A percentile compares a stretch with the other conserved stretches of the same genome.
These are phyloP conservation scores for Ascidia mentula DNA, from an alignment of 23 tunicate species.

Conservation along the genomic window DNA sequence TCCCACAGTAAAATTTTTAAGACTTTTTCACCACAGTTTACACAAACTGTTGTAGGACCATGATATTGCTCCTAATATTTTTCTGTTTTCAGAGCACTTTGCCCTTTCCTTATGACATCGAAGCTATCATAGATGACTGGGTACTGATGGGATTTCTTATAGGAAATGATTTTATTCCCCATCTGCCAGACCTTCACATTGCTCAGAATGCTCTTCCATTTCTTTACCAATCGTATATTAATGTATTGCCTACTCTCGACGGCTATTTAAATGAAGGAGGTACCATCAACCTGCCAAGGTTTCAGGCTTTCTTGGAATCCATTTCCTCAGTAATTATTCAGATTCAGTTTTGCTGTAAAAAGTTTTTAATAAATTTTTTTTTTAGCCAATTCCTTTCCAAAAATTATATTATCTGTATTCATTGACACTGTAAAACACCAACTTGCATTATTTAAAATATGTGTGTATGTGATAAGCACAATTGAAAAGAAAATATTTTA, in stretches of 20 bases:
- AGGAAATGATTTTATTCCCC: conserved; percentile 98
- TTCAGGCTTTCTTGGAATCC: conserved; percentile 62
- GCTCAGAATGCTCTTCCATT: conserved; percentile 76
- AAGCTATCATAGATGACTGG: conserved; percentile 94
- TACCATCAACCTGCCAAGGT: conserved; percentile 53
- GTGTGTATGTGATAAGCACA: no score
- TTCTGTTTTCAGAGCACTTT: conserved; percentile 47
- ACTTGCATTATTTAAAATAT: no score
- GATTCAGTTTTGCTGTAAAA: no score
- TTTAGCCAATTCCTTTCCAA: no score
- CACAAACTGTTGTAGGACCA: neutral
- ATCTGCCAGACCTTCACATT: conserved; percentile 94
- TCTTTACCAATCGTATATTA: conserved; percentile 68
- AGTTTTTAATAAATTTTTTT: no score
- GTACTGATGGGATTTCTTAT: conserved; percentile 97
- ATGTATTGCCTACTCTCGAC: conserved; percentile 80
- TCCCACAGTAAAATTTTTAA: neutral
- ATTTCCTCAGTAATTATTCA: conserved; percentile 39
- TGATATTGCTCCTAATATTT: no score
- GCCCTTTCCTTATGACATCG: conserved; percentile 72
- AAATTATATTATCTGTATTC: no score
- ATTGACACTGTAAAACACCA: no score
- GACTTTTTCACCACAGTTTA: neutral
- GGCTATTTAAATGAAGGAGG: conserved; percentile 95
- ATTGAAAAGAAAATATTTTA: no score